phyloP scores from a whole-genome alignment of 2,797 vertebrate species.

The Hypotaenidia okinawae region DNA sequence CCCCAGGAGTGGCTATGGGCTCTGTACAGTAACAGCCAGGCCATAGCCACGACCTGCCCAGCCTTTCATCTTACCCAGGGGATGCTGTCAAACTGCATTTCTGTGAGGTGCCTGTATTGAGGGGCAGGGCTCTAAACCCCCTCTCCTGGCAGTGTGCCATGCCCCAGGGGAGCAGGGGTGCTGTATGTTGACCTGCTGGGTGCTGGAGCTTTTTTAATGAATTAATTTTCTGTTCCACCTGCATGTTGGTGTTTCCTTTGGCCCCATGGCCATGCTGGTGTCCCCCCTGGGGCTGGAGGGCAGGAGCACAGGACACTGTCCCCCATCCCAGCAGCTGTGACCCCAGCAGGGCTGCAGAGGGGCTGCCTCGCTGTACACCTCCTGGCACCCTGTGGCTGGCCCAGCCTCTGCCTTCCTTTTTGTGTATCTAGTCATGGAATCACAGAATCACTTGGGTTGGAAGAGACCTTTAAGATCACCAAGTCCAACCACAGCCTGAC shows the following conservation, averaged over 20 bases:
- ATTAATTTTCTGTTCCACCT: not conserved
- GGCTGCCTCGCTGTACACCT: not conserved
- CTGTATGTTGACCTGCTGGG: not conserved
- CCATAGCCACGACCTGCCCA: not conserved
- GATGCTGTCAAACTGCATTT: rapidly evolving
- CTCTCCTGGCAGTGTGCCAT: not conserved
- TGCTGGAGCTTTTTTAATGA: not conserved
- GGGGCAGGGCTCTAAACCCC: not conserved
- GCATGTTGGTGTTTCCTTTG: not conserved
- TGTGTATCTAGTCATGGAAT: not conserved
- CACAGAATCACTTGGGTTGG: too few relatives aligned
- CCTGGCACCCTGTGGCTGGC: not conserved
- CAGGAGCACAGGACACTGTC: not conserved
- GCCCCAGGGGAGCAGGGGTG: not conserved
- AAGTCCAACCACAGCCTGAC: too few relatives aligned
- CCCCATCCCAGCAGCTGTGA: not conserved
- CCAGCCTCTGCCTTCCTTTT: not conserved
- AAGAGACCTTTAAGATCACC: too few relatives aligned
- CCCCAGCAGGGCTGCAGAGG: rapidly evolving
- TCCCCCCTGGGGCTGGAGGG: not conserved
- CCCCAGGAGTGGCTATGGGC: not conserved
- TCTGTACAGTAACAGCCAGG: rapidly evolving
- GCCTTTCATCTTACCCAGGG: too few relatives aligned
- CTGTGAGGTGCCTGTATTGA: not conserved
- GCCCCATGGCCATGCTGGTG: too few relatives aligned